Percentiles rank a stretch among this genome's conserved stretches.
Evolutionary conservation across 2,888 invertebrate genomes (phyloP).

Genomic region (Parelbella ahira): DNA sequence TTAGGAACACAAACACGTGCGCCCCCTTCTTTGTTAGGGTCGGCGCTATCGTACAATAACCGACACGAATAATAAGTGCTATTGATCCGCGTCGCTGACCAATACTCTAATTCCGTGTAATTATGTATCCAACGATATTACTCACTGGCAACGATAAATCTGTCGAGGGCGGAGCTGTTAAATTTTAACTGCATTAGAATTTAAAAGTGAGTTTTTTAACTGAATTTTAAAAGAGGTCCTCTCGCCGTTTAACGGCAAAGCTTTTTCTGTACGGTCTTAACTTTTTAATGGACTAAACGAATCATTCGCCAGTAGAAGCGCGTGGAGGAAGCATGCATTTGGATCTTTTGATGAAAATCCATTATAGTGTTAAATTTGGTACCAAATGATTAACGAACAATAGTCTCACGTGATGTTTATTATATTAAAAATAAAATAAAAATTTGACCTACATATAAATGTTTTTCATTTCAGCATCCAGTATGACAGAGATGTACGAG

Average conservation of each 20-base stretch:
- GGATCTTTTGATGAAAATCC: conserved; percentile 4
- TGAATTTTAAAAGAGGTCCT: conserved; percentile 20
- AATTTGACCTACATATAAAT: too few relatives aligned
- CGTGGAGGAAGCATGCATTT: conserved; percentile 5
- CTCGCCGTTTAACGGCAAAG: conserved; percentile 14
- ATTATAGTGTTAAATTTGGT: too few relatives aligned
- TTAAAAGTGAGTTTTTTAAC: conserved; percentile 19
- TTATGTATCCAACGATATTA: conserved; percentile 41
- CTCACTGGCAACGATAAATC: conserved; percentile 51
- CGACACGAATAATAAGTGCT: conserved; percentile 55
- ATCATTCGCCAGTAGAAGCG: conserved; percentile 7
- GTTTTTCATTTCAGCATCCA: too few relatives aligned
- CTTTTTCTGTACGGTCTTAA: conserved; percentile 14
- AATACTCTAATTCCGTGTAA: conserved; percentile 53
- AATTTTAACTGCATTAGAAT: conserved; percentile 9
- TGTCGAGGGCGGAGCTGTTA: conserved; percentile 27
- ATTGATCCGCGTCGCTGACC: conserved; percentile 60
- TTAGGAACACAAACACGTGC: conserved; percentile 39
- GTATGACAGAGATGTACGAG: too few relatives aligned
- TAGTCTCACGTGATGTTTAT: too few relatives aligned
- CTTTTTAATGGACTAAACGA: conserved; percentile 22
- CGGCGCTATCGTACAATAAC: conserved; percentile 46
- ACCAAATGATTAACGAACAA: too few relatives aligned
- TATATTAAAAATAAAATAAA: too few relatives aligned
- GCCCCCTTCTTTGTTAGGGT: conserved; percentile 36